These are phyloP conservation scores for Acanthopleura granulata DNA, from an alignment of 2,888 invertebrate species.

Conservation along the genomic window DNA sequence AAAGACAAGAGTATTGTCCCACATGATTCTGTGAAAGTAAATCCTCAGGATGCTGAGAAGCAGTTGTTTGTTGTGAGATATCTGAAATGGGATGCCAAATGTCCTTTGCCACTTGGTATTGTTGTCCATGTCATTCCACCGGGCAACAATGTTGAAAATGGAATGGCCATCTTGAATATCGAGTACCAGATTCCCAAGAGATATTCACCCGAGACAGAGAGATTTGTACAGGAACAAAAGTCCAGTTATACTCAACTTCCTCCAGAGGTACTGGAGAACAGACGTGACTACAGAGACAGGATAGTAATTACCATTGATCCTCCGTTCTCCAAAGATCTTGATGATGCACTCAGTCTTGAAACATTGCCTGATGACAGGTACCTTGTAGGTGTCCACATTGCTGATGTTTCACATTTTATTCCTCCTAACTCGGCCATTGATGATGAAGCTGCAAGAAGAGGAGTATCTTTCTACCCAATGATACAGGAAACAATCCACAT, in stretches of 20 bases:
- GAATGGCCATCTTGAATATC: constrained; percentile 50
- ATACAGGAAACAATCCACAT: constrained; percentile 44
- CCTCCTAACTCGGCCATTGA: constrained; percentile 50
- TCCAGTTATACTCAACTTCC: constrained; percentile 39
- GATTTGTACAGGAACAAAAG: constrained; percentile 42
- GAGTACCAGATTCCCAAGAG: constrained; percentile 49
- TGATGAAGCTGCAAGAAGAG: constrained; percentile 42
- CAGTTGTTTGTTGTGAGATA: constrained; percentile 61
- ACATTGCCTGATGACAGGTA: constrained; percentile 44
- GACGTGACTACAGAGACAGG: constrained; percentile 40
- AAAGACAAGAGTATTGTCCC: constrained; percentile 44
- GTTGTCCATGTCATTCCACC: constrained; percentile 56
- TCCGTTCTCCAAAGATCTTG: constrained; percentile 34
- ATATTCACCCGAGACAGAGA: constrained; percentile 34
- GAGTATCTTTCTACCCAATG: constrained; percentile 45
- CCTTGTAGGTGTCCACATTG: constrained; percentile 56
- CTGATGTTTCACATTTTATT: constrained; percentile 56
- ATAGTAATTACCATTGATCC: constrained; percentile 52
- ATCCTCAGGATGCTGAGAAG: constrained; percentile 35
- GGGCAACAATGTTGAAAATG: constrained; percentile 39
- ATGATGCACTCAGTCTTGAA: constrained; percentile 53
- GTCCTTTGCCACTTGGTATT: constrained; percentile 55
- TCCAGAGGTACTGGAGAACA: constrained; percentile 31
- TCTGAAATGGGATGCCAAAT: constrained; percentile 54
- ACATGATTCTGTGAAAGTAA: constrained; percentile 52